Conservation (phyloP, 2,888 invertebrate species). For the Galeruca laticollis region DNA sequence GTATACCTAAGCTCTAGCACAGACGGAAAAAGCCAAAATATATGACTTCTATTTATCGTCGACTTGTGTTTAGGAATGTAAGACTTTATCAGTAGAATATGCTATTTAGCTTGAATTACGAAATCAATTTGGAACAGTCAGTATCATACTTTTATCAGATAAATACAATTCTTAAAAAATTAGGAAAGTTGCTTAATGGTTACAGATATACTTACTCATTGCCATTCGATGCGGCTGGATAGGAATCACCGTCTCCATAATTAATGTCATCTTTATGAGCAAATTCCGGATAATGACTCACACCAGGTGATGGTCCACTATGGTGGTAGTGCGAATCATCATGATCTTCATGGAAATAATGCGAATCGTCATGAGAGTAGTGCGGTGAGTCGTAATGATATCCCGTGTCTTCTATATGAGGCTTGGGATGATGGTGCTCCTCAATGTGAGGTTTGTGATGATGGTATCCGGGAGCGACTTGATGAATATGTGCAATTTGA, state of each 20-base stretch:
- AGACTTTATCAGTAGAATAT: too few relatives aligned
- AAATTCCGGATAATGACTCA: slow-evolving; percentile 14
- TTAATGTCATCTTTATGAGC: slow-evolving; percentile 26
- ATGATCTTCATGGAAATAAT: slow-evolving; percentile 1
- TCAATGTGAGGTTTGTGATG: slow-evolving; percentile 51
- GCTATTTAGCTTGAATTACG: too few relatives aligned
- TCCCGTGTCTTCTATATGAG: slow-evolving; percentile 49
- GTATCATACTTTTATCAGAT: too few relatives aligned
- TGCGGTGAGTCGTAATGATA: slow-evolving; percentile 44
- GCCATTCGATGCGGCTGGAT: slow-evolving; percentile 25
- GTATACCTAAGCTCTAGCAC: too few relatives aligned
- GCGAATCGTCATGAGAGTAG: slow-evolving; percentile 8
- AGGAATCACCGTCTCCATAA: slow-evolving; percentile 27
- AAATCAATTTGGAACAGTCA: too few relatives aligned
- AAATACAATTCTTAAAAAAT: too few relatives aligned
- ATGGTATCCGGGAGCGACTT: slow-evolving; percentile 45
- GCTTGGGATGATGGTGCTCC: slow-evolving; percentile 47
- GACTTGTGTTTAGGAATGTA: too few relatives aligned
- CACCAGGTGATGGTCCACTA: neutral
- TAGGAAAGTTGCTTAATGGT: too few relatives aligned
- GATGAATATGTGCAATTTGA: slow-evolving; percentile 54
- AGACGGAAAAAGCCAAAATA: too few relatives aligned
- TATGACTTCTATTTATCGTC: too few relatives aligned
- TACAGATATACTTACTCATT: slow-evolving; percentile 42
- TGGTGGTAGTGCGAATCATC: neutral